Conservation (phyloP, 2,888 invertebrate genomes). For the Tillus elongatus region DNA sequence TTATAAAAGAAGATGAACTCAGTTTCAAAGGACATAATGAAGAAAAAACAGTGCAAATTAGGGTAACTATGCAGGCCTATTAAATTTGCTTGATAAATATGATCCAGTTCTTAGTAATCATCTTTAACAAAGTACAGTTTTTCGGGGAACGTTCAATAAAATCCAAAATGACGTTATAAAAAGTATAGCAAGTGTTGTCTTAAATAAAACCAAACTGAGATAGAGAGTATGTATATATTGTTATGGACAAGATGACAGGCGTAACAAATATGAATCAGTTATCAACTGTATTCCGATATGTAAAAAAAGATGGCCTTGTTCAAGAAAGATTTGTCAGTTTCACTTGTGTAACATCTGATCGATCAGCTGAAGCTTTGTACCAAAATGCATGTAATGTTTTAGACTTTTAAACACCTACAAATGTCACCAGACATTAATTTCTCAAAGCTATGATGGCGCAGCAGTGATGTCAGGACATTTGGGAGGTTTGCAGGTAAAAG, state of each 20-base stretch:
- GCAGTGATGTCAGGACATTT: constrained; percentile 22
- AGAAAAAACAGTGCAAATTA: not conserved
- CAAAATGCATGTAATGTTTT: constrained; percentile 17
- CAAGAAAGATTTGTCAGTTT: constrained; percentile 25
- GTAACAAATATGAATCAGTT: too few relatives aligned
- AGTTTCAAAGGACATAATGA: too few relatives aligned
- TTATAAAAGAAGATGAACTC: constrained; percentile 5
- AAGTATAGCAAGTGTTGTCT: too few relatives aligned
- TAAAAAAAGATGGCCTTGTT: constrained; percentile 8
- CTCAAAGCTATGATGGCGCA: constrained; percentile 27
- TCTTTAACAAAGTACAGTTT: constrained; percentile 5
- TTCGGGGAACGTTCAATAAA: constrained; percentile 17
- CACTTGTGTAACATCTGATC: too few relatives aligned
- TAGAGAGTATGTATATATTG: too few relatives aligned
- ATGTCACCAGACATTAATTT: constrained; percentile 27
- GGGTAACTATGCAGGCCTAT: not conserved
- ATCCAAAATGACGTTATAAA: constrained; percentile 25
- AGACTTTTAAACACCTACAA: constrained; percentile 20
- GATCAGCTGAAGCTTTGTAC: constrained; percentile 20
- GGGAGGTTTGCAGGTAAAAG: constrained; percentile 25
- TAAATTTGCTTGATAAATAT: constrained; percentile 5
- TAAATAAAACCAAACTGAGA: too few relatives aligned
- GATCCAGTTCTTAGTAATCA: not conserved
- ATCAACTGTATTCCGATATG: too few relatives aligned
- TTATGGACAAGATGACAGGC: too few relatives aligned